Evolutionary conservation across 2,888 invertebrate genomes (phyloP).

Genomic region (Scaptodrosophila latifasciaeformis): DNA sequence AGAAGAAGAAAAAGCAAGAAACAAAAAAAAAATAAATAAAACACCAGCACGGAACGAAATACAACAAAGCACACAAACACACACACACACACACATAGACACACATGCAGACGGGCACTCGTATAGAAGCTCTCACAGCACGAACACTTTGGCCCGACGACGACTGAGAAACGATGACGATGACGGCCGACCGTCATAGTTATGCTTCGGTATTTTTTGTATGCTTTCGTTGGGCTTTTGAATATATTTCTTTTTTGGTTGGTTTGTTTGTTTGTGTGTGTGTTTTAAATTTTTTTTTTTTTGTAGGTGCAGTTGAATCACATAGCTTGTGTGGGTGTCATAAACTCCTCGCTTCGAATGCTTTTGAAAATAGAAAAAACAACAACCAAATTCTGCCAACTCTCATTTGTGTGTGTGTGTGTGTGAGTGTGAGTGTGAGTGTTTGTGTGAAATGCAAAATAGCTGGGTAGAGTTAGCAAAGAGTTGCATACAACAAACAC

Average conservation of each 20-base stretch:
- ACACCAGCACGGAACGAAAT: conserved; percentile 22
- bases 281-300: too few relatives aligned
- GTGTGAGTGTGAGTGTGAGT: not conserved
- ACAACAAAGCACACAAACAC: conserved; percentile 25
- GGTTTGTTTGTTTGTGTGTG: not conserved
- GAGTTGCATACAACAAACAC: too few relatives aligned
- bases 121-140: too few relatives aligned
- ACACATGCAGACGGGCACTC: conserved; percentile 20
- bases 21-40: conserved; percentile 12
- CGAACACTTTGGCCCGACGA: too few relatives aligned
- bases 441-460: too few relatives aligned
- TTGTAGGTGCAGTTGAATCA: not conserved
- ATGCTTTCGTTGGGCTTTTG: not conserved
- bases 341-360: not conserved
- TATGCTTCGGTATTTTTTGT: not conserved
- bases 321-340: not conserved
- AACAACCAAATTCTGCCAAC: too few relatives aligned
- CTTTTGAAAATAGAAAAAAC: conserved; percentile 7
- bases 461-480: too few relatives aligned
- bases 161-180: too few relatives aligned
- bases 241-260: too few relatives aligned
- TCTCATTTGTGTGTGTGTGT: too few relatives aligned
- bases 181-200: too few relatives aligned
- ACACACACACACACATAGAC: conserved; percentile 28
- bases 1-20: conserved; percentile 13